A percentile compares a stretch with the other conserved stretches of the same genome.
Conservation (phyloP, 2,888 invertebrate genomes). For the Latrodectus elegans region DNA sequence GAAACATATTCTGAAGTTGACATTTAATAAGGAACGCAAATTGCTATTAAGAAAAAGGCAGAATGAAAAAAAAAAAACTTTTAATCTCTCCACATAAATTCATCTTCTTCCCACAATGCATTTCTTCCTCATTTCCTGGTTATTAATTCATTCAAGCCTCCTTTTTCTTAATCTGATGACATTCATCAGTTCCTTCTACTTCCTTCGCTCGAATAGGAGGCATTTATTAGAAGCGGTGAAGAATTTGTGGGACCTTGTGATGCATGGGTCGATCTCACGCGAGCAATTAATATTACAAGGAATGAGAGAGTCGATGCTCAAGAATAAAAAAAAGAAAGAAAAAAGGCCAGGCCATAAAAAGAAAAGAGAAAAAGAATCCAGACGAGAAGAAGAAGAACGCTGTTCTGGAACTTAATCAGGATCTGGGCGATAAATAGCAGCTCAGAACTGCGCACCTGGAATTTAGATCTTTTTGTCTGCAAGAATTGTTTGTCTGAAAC, state of each 20-base stretch:
- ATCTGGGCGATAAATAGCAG: neutral
- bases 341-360: neutral
- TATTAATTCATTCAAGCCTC: conserved; percentile 36
- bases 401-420: neutral
- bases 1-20: too few species aligned
- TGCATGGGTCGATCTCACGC: conserved; percentile 29
- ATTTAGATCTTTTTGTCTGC: too few species aligned
- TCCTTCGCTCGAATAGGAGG: neutral
- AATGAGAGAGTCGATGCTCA: conserved; percentile 5
- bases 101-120: neutral
- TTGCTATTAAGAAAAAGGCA: too few species aligned
- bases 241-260: neutral
- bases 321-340: conserved; percentile 10
- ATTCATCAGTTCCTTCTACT: conserved; percentile 34
- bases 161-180: conserved; percentile 12
- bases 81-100: neutral
- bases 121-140: conserved; percentile 4
- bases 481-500: too few species aligned
- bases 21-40: too few species aligned
- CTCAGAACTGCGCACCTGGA: neutral
- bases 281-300: conserved; percentile 32
- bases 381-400: neutral
- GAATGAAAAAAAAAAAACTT: too few species aligned
- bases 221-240: conserved; percentile 2
- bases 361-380: neutral